Base-by-base conservation (phyloP, 2,797 vertebrate genomes). In the Oreochromis grahami region DNA sequence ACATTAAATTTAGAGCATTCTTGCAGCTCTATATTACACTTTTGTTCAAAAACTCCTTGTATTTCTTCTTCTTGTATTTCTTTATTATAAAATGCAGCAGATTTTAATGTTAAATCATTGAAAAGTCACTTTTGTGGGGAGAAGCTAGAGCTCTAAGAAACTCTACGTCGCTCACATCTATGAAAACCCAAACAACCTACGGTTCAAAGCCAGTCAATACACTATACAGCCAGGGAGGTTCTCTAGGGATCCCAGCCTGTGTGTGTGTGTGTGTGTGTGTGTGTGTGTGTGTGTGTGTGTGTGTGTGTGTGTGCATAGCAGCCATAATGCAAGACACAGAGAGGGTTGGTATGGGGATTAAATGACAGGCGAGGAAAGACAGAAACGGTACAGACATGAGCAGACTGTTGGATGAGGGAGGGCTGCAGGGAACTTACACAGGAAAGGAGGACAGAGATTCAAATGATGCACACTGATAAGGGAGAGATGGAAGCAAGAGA, bases 181-280 rank as follows among this genome's bases (percentile, higher is more conserved):
- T 36, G 29, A 86, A 84, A 86, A 68, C 41, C 79, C 38, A 84
- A 70, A 70, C 5, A 7, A 45, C 63, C 76, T 51, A 78, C 77
- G 6, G 55, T 84, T 90, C 65, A 82, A 83, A 90, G 77, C 15
- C 55, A 74, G 80, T 89, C 43, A 2, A 77, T 77, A 41, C 76
- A 80, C 52, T 70, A 26, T 32, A 29, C 76, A 77, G 60, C 9
- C 52, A 48, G 80, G 5, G 32, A 15, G 76, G 53, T 60, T 41
- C 79, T 88, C 81, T 7, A 21, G 85, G 86, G 72, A 86, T 8
- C n/a, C 36, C 24, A 43, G 53, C 9, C 10, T 45, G 0, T 17
- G 13, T 15, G n/a, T 24, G 19, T 12, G 19, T 8, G 58, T n/a
- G 56, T 6, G 43, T 58, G 38, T 26, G 56, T 3, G 19, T 24